Conservation (phyloP, 2,113 vertebrate species). For the Lathamus discolor region DNA sequence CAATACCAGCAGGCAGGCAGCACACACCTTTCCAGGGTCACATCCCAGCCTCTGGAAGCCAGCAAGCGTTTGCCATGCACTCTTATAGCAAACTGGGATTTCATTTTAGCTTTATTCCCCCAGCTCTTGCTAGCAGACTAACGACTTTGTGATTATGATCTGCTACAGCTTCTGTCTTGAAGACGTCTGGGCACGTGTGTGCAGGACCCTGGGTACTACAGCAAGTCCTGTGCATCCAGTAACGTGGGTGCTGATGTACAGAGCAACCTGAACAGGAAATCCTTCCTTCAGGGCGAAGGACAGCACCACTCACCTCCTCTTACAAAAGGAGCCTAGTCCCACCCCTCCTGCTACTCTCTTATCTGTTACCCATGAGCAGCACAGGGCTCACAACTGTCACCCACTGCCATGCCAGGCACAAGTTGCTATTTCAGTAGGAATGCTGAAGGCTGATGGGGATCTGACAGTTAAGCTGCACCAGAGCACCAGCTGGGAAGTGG, state of each 20-base stretch:
- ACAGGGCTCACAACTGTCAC: not conserved
- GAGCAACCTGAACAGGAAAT: not conserved
- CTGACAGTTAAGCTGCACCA: not conserved
- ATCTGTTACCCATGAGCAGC: not conserved
- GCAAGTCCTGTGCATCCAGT: not conserved
- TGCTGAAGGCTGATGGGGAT: not conserved
- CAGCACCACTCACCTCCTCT: not conserved
- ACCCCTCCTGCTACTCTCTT: not conserved
- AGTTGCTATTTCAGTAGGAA: not conserved
- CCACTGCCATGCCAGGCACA: not conserved
- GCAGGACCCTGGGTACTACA: not conserved
- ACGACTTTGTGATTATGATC: not conserved
- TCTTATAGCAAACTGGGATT: not conserved
- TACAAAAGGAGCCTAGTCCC: not conserved
- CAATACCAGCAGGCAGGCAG: not conserved
- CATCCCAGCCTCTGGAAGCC: not conserved
- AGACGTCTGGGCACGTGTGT: not conserved
- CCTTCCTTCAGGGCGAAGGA: not conserved
- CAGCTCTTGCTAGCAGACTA: not conserved
- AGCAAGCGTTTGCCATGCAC: not conserved
- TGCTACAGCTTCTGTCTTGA: not conserved
- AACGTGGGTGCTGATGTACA: not conserved
- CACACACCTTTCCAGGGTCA: not conserved
- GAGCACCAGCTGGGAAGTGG: conserved; percentile 45
- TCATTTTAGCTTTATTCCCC: not conserved